Evolutionary conservation across 2,888 invertebrate species (phyloP).

Genomic region (Agrilus mali): DNA sequence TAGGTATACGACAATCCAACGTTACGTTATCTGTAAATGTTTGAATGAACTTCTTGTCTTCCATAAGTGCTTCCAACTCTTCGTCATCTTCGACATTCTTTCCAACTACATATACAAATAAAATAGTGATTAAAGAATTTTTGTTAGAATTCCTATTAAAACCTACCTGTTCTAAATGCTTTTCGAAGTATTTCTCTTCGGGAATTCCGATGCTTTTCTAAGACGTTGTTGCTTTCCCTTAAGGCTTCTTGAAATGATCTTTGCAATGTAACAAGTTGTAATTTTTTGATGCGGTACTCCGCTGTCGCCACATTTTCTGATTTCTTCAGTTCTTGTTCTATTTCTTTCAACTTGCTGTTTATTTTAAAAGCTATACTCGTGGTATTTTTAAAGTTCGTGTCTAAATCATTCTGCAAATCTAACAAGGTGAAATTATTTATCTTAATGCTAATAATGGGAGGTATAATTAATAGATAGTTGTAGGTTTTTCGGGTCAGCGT

Average conservation of each 20-base stretch:
- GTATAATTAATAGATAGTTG: no score
- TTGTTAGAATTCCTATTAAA: not conserved
- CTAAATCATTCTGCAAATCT: slow-evolving; percentile 49
- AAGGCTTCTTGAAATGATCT: slow-evolving; percentile 37
- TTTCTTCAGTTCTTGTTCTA: slow-evolving; percentile 27
- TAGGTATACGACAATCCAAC: slow-evolving; percentile 6
- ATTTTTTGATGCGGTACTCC: slow-evolving; percentile 33
- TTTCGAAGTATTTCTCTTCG: slow-evolving; percentile 39
- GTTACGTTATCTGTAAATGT: slow-evolving; percentile 41
- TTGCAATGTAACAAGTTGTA: slow-evolving; percentile 35
- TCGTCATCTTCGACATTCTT: slow-evolving; percentile 13
- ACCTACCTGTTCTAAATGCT: slow-evolving; percentile 41
- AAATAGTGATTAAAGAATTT: slow-evolving; percentile 1
- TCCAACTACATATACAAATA: slow-evolving; percentile 3
- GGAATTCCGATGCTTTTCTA: slow-evolving; percentile 38
- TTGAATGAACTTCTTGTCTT: slow-evolving; percentile 31
- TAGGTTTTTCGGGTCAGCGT: no score
- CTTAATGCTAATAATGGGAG: no score
- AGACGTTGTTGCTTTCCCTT: slow-evolving; percentile 36
- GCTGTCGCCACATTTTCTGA: slow-evolving; percentile 14
- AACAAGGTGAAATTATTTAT: slow-evolving; percentile 12
- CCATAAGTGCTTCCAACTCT: slow-evolving; percentile 33
- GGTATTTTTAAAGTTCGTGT: slow-evolving; percentile 40
- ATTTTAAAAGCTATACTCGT: slow-evolving; percentile 40
- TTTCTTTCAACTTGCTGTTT: slow-evolving; percentile 41